These are phyloP conservation scores for Ophiothrix spiculata DNA, from an alignment of 35 echinoderm and acorn worm genomes.

Conservation along the genomic window DNA sequence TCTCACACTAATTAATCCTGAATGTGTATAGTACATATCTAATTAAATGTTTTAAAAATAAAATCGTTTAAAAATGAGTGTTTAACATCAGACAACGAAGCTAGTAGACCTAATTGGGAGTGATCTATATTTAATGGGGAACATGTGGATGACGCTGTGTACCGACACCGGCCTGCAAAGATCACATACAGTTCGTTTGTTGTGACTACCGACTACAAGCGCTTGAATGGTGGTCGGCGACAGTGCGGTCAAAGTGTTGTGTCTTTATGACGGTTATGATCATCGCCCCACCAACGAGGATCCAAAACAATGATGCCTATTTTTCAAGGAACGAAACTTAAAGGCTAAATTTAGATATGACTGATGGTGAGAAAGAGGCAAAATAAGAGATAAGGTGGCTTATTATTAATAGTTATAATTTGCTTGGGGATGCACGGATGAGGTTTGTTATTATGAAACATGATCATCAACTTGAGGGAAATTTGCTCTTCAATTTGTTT, in stretches of 20 bases:
- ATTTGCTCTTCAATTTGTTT: neutral
- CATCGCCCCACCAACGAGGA: neutral
- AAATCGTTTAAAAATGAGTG: neutral
- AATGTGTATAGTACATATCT: neutral
- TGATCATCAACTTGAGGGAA: neutral
- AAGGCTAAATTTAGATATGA: neutral
- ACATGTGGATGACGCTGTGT: neutral
- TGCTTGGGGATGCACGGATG: neutral
- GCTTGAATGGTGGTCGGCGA: neutral
- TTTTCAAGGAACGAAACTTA: slow-evolving; percentile 8
- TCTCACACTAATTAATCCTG: neutral
- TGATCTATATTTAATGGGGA: slow-evolving; percentile 5
- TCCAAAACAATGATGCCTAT: neutral
- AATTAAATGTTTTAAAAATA: neutral
- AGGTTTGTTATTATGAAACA: neutral
- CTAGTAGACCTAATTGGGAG: neutral
- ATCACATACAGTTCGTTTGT: too few species aligned
- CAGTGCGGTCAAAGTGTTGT: neutral
- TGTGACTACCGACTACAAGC: too few species aligned
- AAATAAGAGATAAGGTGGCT: neutral
- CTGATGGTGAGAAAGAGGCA: neutral
- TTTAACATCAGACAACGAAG: neutral
- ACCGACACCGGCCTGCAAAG: too few species aligned
- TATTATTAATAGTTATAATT: neutral
- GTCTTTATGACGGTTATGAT: neutral